Evolutionary conservation across 2,888 invertebrate genomes (phyloP), one percentile per base, ranked within the genome.

Genomic region (Athetis lepigone): DNA sequence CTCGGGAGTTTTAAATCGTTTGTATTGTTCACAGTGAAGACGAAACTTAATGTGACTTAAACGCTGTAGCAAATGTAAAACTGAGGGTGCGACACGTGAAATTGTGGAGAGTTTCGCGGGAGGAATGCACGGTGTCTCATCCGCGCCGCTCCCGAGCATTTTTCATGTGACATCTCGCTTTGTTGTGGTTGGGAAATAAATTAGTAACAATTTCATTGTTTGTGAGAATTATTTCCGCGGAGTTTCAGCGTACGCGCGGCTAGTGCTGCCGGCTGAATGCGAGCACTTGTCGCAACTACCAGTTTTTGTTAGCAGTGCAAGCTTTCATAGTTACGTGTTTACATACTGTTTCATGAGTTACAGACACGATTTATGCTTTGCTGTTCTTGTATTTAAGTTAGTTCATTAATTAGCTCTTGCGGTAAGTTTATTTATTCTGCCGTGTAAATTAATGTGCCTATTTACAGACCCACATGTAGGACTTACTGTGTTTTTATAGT

Each of bases 181-280:
- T 95, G 94, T 94, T 93, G 93, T 84, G 93, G 94, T 92, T 85
- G 91, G 88, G 86, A 92, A 94, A 95, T 92, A 94, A 94, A 95
- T 95, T 94, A 94, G 92, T 93, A 92, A 94, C 94, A 92, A 93
- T 94, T 93, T 92, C 93, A 94, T 91, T 95, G 93, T 94, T 93
- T 92, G 92, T 82, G 88, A 88, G 89, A 92, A 93, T 93, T 91
- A 91, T 92, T 86, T 85, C 84, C 82, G 80, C 66, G 66, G 80
- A 80, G 83, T 83, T 79, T 75, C 72, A 81, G 72, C 70, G 77
- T 71, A 75, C 79, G 76, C 70, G 49, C 40, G 49, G 70, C 72
- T 81, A 76, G 77, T 62, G 67, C 61, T 63, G 66, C 67, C 56
- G 59, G 57, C 51, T 71, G 81, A 80, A 77, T 73, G 71, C 66